phyloP scores from a whole-genome alignment of 2,797 vertebrate species.

The Chaetophractus vellerosus region DNA sequence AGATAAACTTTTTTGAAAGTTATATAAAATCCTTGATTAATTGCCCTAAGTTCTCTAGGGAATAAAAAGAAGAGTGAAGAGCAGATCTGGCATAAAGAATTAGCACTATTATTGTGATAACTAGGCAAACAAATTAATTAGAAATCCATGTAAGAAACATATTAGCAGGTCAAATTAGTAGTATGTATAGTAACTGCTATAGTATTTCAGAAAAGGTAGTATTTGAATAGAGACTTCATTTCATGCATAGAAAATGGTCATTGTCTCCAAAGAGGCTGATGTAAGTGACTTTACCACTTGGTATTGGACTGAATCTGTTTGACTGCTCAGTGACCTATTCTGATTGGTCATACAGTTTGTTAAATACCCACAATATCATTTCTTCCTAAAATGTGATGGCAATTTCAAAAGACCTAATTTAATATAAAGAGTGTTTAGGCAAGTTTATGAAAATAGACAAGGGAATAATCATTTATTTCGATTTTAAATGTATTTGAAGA shows the following conservation, averaged over 20 bases:
- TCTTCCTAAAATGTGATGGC: neutral
- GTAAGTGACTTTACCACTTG: neutral
- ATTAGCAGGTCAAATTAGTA: neutral
- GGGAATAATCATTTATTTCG: neutral
- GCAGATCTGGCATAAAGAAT: too few relatives aligned
- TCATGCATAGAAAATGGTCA: neutral
- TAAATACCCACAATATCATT: neutral
- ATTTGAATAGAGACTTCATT: neutral
- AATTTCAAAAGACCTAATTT: neutral
- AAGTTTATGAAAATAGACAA: neutral
- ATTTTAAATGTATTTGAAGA: neutral
- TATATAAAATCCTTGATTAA: neutral
- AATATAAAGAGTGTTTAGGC: neutral
- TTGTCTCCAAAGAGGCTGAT: neutral
- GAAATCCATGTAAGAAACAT: neutral
- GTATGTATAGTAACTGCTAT: neutral
- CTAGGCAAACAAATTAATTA: neutral
- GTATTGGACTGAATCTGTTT: neutral
- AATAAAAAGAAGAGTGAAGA: neutral
- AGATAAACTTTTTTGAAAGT: too few relatives aligned
- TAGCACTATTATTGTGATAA: neutral
- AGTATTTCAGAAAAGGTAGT: neutral
- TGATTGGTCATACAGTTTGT: neutral
- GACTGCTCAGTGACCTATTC: neutral
- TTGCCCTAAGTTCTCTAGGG: neutral